A percentile compares a stretch with the other conserved stretches of the same genome.
Conservation (phyloP, 1,140 invertebrate species). For the Drosophila baimaii region DNA sequence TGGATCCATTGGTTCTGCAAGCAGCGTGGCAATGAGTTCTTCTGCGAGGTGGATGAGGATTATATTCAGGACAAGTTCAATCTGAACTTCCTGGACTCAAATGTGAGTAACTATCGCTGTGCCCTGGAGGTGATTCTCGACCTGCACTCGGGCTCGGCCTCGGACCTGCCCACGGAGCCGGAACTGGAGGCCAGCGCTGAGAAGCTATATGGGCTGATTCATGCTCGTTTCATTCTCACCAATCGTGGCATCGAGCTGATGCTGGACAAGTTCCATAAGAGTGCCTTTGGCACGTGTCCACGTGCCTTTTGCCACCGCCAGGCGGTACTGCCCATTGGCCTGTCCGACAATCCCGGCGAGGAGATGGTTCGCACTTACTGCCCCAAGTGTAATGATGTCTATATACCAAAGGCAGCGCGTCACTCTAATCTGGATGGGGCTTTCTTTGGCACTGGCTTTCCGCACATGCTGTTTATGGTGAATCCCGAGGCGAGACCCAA, state of each 20-base stretch:
- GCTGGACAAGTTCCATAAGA: conserved; percentile 99
- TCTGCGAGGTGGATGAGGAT: conserved; percentile 69
- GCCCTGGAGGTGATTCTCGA: conserved; percentile 70
- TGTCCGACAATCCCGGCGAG: conserved; percentile 99
- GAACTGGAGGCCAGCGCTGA: conserved; percentile 99
- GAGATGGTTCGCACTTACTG: conserved; percentile 99
- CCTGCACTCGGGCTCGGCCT: conserved; percentile 92
- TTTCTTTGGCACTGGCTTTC: conserved; percentile 99
- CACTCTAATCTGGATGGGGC: conserved; percentile 99
- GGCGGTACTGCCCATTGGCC: conserved; percentile 95
- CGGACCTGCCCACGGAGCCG: conserved; percentile 98
- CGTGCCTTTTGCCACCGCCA: conserved; percentile 98
- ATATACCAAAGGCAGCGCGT: conserved; percentile 98
- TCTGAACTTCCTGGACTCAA: conserved; percentile 63
- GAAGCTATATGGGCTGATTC: conserved; percentile 99
- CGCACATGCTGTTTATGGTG: conserved; percentile 99
- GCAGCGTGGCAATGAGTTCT: conserved; percentile 75
- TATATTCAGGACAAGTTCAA: conserved; percentile 77
- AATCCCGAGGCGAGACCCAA: conserved; percentile 99
- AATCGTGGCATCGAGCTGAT: conserved; percentile 99
- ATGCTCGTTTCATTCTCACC: conserved; percentile 99
- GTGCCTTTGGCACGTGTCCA: conserved; percentile 99
- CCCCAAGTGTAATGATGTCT: conserved; percentile 99
- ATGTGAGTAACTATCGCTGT: conserved; percentile 68
- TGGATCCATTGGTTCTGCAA: conserved; percentile 76